phyloP scores from a whole-genome alignment of 2,888 invertebrate species.

The Plebejus melissa region DNA sequence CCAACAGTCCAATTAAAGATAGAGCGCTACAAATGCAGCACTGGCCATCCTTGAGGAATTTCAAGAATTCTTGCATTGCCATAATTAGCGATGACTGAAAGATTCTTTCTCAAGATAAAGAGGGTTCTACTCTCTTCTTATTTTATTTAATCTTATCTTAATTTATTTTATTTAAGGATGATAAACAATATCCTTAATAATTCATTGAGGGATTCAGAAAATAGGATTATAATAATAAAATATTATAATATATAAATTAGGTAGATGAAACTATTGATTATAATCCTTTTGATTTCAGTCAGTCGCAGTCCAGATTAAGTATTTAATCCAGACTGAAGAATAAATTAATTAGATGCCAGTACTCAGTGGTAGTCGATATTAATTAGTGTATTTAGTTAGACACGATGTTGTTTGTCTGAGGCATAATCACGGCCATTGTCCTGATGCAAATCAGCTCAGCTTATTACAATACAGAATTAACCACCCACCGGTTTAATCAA shows the following conservation, averaged over 20 bases:
- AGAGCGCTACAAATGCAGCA: background rate
- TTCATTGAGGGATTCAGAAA: background rate
- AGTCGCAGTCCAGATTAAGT: background rate
- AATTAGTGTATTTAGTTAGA: background rate
- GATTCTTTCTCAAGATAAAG: background rate
- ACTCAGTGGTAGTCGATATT: background rate
- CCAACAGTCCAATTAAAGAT: background rate
- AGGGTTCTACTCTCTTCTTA: too few species aligned
- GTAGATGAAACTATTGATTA: background rate
- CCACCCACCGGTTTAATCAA: conserved; percentile 1
- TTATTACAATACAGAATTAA: conserved; percentile 15
- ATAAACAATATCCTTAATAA: too few species aligned
- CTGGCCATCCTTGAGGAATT: conserved; percentile 1
- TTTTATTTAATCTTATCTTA: too few species aligned
- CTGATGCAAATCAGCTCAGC: conserved; percentile 4
- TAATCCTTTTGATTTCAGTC: background rate
- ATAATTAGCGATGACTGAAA: background rate
- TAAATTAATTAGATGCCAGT: background rate
- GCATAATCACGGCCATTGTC: background rate
- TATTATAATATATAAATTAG: background rate
- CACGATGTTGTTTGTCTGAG: background rate
- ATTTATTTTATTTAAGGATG: too few species aligned
- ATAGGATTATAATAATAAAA: too few species aligned
- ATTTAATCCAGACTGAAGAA: background rate
- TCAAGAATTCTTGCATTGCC: background rate